Evolutionary conservation across 2,113 vertebrate species (phyloP).

Genomic region (Aptenodytes patagonicus): DNA sequence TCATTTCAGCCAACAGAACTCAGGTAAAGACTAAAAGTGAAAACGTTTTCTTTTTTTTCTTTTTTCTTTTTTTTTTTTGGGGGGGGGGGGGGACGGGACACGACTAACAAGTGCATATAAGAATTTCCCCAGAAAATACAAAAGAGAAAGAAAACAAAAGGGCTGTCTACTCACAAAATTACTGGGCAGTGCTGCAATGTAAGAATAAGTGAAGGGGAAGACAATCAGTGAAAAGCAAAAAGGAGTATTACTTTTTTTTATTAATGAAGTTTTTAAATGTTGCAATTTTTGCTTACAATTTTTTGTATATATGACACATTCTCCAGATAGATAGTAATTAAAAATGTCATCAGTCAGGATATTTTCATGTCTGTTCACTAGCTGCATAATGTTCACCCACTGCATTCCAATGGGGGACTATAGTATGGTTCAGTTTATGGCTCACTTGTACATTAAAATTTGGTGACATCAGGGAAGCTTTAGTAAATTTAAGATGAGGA

Average conservation of each 20-base stretch:
- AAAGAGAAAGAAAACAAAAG: neutral
- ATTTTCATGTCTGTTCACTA: neutral
- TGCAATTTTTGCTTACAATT: neutral
- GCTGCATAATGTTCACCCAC: neutral
- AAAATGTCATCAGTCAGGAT: neutral
- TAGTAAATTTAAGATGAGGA: neutral
- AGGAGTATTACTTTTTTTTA: neutral
- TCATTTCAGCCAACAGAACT: constrained; percentile 35
- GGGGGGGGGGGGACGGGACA: too few relatives aligned
- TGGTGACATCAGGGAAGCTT: neutral
- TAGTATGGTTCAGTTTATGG: neutral
- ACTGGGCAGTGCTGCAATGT: neutral
- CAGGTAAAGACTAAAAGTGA: neutral
- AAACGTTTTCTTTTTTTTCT: neutral
- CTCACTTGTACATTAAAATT: neutral
- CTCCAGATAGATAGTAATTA: neutral
- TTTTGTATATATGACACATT: neutral
- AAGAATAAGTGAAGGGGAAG: neutral
- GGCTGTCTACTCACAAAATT: neutral
- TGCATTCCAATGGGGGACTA: neutral
- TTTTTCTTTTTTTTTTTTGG: too few relatives aligned
- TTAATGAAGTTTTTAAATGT: neutral
- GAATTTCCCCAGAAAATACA: neutral
- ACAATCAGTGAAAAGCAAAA: neutral
- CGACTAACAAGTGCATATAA: neutral